Percentiles rank a stretch among this genome's conserved stretches.
Conservation (phyloP, 2,888 invertebrate genomes). For the Eueremaeus valkanovi region DNA sequence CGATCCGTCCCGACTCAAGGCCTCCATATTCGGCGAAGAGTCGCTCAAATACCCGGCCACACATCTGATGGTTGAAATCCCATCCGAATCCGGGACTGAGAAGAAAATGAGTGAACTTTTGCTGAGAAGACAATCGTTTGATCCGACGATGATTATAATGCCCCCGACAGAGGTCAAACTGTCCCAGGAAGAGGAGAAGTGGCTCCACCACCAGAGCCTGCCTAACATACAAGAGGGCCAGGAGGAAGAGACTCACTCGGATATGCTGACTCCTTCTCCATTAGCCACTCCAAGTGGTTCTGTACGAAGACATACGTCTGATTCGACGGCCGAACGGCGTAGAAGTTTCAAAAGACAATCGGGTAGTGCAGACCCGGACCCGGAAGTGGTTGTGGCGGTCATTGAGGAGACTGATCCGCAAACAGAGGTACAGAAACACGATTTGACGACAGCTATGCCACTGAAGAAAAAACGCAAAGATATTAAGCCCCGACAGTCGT, state of each 20-base stretch:
- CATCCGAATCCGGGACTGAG: background rate
- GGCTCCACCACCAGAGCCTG: constrained; percentile 40
- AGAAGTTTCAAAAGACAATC: constrained; percentile 33
- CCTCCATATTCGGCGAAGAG: background rate
- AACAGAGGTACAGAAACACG: background rate
- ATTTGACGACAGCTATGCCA: background rate
- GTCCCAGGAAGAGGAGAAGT: constrained; percentile 21
- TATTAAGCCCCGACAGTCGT: constrained; percentile 36
- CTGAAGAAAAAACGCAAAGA: constrained; percentile 37
- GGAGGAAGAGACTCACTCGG: constrained; percentile 3
- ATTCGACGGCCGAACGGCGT: background rate
- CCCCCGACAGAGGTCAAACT: background rate
- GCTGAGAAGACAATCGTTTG: constrained; percentile 32
- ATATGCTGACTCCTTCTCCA: background rate
- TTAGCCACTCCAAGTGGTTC: background rate
- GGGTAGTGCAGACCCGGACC: background rate
- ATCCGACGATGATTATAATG: constrained; percentile 11
- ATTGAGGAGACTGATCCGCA: background rate
- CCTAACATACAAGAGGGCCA: constrained; percentile 39
- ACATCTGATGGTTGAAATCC: background rate
- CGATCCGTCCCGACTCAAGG: background rate
- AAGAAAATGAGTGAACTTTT: background rate
- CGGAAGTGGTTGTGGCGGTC: background rate
- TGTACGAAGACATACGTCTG: background rate
- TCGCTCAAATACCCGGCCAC: background rate